Base-by-base conservation (phyloP, 1,140 invertebrate species). In the Pinna nobilis region DNA sequence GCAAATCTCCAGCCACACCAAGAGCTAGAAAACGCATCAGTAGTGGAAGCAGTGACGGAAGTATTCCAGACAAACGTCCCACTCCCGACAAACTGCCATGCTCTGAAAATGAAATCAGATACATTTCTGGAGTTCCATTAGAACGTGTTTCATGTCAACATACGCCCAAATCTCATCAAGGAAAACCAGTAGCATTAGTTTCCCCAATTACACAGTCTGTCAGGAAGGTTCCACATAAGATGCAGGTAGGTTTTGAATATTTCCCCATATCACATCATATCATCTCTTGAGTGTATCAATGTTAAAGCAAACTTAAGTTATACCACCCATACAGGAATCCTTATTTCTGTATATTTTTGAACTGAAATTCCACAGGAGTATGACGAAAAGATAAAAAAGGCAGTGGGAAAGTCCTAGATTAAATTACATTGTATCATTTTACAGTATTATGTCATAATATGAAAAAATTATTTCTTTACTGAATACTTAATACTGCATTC, bases 101-200 rank as follows among this genome's bases (percentile, higher is more conserved):
- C 6, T 50, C 64, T 30, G 71, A 78, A 47, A 78, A 78, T 30
- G 73, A 75, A 37, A 71, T 72, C 50, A 32, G 30, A 9, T 74
- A 69, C 49, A 68, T 70, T 3, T 35, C 65, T 23, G 67, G 65
- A 11, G 50, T 63, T 13, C 74, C 74, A 15, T 39, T 67, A 6
- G 63, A 70, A 57, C 59, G 33, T 53, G 61, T 7, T 20, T 35
- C 30, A 64, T 73, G 32, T 53, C 68, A 61, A 51, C 65, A 28
- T 25, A 67, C 70, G 51, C 74, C 37, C 37, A 67, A 57, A 37
- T 50, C 69, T 23, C 33, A 47, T 5, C 63, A 77, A 9, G 60
- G 69, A 18, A 69, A 72, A 50, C 80, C 80, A 2, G 57, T 79
- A 9, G 77, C 77, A 18, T 70, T 79, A 69, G 80, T 81, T 18